Evolutionary conservation across 2,888 invertebrate genomes (phyloP), one percentile per base, ranked within the genome.

Genomic region (Latheticus oryzae): DNA sequence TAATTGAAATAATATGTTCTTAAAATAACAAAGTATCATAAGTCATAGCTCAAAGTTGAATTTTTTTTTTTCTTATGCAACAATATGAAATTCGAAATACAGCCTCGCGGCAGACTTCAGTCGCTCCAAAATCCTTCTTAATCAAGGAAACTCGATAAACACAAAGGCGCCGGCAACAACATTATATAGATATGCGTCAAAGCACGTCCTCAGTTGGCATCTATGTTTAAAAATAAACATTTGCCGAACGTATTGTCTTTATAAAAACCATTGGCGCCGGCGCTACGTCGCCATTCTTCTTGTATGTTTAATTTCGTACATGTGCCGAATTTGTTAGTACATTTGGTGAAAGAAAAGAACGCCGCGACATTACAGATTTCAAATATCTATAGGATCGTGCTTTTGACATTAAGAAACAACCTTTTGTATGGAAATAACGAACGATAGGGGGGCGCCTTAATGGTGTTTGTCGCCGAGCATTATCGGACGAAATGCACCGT

Each of bases 81-180:
- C n/a, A n/a, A n/a, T n/a, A n/a, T n/a, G n/a, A n/a, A n/a, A n/a
- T n/a, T n/a, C n/a, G n/a, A n/a, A n/a, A n/a, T n/a, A n/a, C n/a
- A n/a, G n/a, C n/a, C n/a, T n/a, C n/a, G n/a, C n/a, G n/a, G n/a
- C n/a, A n/a, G n/a, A n/a, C n/a, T n/a, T n/a, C n/a, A n/a, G n/a
- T n/a, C n/a, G n/a, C n/a, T n/a, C n/a, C n/a, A n/a, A n/a, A n/a
- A n/a, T n/a, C n/a, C n/a, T n/a, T n/a, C n/a, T n/a, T n/a, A n/a
- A n/a, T n/a, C n/a, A n/a, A n/a, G n/a, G n/a, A n/a, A n/a, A n/a
- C n/a, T n/a, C n/a, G 37, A 48, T 48, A 40, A 51, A 26, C 30
- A 21, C 38, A 51, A 38, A 51, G 65, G 63, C 65, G 65, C 65
- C 65, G 60, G n/a, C n/a, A n/a, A n/a, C n/a, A n/a, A n/a, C n/a